phyloP scores from a whole-genome alignment of 1,140 invertebrate species.

The Portunus trituberculatus region DNA sequence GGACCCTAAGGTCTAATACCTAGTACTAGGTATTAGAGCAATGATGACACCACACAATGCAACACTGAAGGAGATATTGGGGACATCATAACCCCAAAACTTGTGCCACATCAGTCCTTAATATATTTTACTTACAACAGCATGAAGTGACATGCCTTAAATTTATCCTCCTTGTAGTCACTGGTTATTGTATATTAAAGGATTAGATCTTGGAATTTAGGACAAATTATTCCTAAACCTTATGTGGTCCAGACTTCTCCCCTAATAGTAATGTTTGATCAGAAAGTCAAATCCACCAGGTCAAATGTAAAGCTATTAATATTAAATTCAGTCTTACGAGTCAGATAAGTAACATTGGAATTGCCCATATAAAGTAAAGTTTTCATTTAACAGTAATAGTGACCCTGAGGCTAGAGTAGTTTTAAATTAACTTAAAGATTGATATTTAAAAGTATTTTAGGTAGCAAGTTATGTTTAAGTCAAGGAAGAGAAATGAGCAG shows the following conservation, averaged over 20 bases:
- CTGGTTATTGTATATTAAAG: not conserved
- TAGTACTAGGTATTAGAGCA: not conserved
- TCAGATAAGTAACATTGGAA: not conserved
- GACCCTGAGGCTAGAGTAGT: not conserved
- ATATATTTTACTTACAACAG: not conserved
- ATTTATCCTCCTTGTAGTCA: not conserved
- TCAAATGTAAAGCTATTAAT: not conserved
- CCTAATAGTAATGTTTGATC: not conserved
- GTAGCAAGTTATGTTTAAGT: too few species aligned
- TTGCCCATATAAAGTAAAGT: not conserved
- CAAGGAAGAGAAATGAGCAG: too few species aligned
- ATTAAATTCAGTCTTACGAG: not conserved
- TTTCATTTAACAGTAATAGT: not conserved
- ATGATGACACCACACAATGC: not conserved
- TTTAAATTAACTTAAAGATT: not conserved
- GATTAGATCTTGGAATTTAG: not conserved
- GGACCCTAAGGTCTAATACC: not conserved
- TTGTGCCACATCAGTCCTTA: not conserved
- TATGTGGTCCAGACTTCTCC: slow-evolving; percentile 6
- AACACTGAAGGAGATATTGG: not conserved
- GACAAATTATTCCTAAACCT: not conserved
- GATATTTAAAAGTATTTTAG: too few species aligned
- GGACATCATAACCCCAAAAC: not conserved
- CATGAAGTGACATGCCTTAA: not conserved
- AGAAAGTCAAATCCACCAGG: not conserved